Base-by-base conservation (phyloP, 2,113 vertebrate genomes). In the Amblyopsis rosae region DNA sequence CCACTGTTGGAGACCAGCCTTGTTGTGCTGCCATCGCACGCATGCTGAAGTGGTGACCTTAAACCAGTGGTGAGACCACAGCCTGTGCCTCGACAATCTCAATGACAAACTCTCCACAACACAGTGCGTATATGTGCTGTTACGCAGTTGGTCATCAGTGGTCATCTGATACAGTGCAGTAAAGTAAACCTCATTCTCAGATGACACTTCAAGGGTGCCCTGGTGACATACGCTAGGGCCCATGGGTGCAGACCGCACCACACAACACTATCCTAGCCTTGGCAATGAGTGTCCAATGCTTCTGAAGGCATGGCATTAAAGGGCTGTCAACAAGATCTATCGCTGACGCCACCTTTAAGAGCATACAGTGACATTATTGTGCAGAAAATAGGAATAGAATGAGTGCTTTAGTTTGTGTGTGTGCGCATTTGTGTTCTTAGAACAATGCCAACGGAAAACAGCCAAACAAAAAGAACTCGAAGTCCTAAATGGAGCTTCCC, bases 11-110 rank as follows among this genome's bases (percentile, higher is more conserved):
- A n/a, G 33, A 57, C 11, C 9, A 11, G 4, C 55, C 26, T 26
- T 63, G 61, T 51, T 71, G 55, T 71, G 45, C 41, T 67, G 49
- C n/a, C 54, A 5, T 54, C 33, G 55, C 69, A 69, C 6, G 35
- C 35, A 41, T 1, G 35, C 35, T n/a, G 53, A 48, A 57, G 48
- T n/a, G 46, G 9, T 12, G 55, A 17, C 32, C 3, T 12, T 46
- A 16, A 58, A 19, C 53, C 48, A 50, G 26, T 64, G 67, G 35
- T 16, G 48, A 55, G 59, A 78, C 17, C 19, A 32, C 55, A 57
- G 55, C 55, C 26, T 6, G 8, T 17, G 55, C 55, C 55, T 32
- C 17, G 4, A 57, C 9, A 12, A 11, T 57, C 32, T 12, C 19
- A 9, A 67, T 13, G 54, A 57, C 57, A 62, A 58, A 69, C 57